Evolutionary conservation across 53 echinoderm and acorn worm genomes (phyloP).

Genomic region (Echinometra lucunter): DNA sequence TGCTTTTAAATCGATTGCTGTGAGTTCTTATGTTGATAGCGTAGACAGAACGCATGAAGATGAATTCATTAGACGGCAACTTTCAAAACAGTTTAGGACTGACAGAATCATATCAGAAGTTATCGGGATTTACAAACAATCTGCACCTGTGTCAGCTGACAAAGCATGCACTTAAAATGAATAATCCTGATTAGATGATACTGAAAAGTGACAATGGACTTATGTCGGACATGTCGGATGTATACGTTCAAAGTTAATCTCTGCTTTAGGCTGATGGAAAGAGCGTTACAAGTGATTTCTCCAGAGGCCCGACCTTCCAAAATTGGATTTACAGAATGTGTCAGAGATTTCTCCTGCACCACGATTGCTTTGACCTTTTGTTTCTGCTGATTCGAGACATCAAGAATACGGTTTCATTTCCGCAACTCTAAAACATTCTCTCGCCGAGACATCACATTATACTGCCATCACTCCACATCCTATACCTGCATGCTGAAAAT

Average conservation of each 20-base stretch:
- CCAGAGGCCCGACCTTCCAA: conserved; percentile 6
- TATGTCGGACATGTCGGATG: too few species aligned
- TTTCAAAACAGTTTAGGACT: not conserved
- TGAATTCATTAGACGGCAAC: too few species aligned
- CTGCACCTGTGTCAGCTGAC: not conserved
- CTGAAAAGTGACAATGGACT: not conserved
- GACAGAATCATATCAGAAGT: not conserved
- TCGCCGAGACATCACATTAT: not conserved
- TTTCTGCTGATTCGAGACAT: not conserved
- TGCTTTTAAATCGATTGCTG: too few species aligned
- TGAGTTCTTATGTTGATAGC: too few species aligned
- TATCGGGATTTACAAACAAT: not conserved
- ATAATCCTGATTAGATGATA: conserved; percentile 9
- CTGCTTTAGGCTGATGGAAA: not conserved
- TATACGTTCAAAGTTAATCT: not conserved
- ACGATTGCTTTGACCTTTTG: conserved; percentile 28
- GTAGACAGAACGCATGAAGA: too few species aligned
- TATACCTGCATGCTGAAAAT: too few species aligned
- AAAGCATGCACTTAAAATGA: not conserved
- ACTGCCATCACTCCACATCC: not conserved
- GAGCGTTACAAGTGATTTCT: not conserved
- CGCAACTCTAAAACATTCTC: not conserved
- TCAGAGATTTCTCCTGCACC: not conserved
- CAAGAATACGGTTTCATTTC: not conserved
- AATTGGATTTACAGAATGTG: not conserved